A percentile compares a stretch with the other conserved stretches of the same genome.
These are phyloP conservation scores for Monomorium pharaonis DNA, from an alignment of 1,140 invertebrate genomes.

Conservation along the genomic window DNA sequence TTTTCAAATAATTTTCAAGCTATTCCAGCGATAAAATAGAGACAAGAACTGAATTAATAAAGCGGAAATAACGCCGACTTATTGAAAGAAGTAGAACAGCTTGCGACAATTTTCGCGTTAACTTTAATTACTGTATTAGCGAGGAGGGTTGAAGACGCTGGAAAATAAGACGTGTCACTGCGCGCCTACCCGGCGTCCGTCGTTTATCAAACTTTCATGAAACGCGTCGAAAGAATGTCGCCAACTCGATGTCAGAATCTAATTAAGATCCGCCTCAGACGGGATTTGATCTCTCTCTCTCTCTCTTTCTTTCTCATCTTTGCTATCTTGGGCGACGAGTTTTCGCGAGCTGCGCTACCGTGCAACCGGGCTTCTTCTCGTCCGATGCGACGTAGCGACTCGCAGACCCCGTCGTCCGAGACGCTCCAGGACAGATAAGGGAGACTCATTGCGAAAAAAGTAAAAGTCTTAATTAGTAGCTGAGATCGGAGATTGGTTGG, in stretches of 20 bases:
- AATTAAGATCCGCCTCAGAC: slow-evolving; percentile 67
- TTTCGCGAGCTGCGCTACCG: slow-evolving; percentile 46
- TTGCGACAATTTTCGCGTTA: slow-evolving; percentile 10
- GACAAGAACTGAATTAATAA: slow-evolving; percentile 13
- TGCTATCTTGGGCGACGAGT: slow-evolving; percentile 41
- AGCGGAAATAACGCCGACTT: neutral
- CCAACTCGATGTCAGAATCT: slow-evolving; percentile 71
- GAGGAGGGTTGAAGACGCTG: neutral
- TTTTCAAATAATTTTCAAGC: neutral
- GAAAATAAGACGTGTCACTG: slow-evolving; percentile 21
- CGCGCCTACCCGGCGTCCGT: neutral
- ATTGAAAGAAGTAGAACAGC: slow-evolving; percentile 18
- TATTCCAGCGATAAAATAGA: neutral
- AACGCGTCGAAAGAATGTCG: slow-evolving; percentile 66
- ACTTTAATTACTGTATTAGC: slow-evolving; percentile 48
- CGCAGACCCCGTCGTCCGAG: slow-evolving; percentile 14
- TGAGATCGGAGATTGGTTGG: slow-evolving; percentile 71
- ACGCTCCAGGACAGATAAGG: slow-evolving; percentile 62
- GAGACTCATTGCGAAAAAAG: slow-evolving; percentile 68
- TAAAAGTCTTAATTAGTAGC: slow-evolving; percentile 76
- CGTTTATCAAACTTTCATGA: slow-evolving; percentile 65
- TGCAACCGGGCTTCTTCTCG: slow-evolving; percentile 46
- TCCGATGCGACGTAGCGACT: neutral
- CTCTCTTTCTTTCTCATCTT: slow-evolving; percentile 41
- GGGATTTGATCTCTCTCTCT: slow-evolving; percentile 63